Evolutionary conservation across 2,888 invertebrate genomes (phyloP).

Genomic region (Pherbina coryleti): DNA sequence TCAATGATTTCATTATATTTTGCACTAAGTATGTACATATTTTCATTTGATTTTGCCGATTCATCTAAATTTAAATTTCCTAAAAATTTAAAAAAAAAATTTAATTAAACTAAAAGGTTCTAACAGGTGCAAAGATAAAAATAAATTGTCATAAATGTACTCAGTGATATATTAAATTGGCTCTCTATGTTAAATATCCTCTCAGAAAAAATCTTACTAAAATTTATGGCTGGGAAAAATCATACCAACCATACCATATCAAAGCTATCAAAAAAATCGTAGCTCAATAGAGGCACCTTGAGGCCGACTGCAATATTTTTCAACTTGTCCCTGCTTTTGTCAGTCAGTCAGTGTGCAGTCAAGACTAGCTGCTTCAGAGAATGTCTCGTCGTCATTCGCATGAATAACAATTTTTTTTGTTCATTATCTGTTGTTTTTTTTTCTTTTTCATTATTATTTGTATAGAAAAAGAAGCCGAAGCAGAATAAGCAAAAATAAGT

Average conservation of each 20-base stretch:
- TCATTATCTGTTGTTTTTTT: slow-evolving; percentile 1
- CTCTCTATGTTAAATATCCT: too few species aligned
- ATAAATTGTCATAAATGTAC: too few species aligned
- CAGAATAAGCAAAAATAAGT: not conserved
- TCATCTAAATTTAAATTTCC: too few species aligned
- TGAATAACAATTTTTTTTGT: slow-evolving; percentile 31
- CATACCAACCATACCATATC: not conserved
- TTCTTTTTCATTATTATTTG: slow-evolving; percentile 2
- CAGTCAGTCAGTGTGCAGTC: not conserved
- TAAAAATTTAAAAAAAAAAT: too few species aligned
- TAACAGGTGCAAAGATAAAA: too few species aligned
- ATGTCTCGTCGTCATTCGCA: slow-evolving; percentile 20
- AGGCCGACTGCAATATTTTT: slow-evolving; percentile 3
- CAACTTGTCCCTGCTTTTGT: slow-evolving; percentile 3
- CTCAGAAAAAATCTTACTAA: too few species aligned
- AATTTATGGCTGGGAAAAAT: too few species aligned
- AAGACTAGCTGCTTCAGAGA: slow-evolving; percentile 17
- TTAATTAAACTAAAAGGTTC: too few species aligned
- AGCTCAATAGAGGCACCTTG: slow-evolving; percentile 7
- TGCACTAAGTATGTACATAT: too few species aligned
- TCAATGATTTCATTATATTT: too few species aligned
- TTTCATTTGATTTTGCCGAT: too few species aligned
- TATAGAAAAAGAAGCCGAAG: slow-evolving; percentile 24
- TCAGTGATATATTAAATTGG: too few species aligned
- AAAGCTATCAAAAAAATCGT: not conserved